Conservation (phyloP, 1,140 invertebrate genomes). For the Papilio glaucus region DNA sequence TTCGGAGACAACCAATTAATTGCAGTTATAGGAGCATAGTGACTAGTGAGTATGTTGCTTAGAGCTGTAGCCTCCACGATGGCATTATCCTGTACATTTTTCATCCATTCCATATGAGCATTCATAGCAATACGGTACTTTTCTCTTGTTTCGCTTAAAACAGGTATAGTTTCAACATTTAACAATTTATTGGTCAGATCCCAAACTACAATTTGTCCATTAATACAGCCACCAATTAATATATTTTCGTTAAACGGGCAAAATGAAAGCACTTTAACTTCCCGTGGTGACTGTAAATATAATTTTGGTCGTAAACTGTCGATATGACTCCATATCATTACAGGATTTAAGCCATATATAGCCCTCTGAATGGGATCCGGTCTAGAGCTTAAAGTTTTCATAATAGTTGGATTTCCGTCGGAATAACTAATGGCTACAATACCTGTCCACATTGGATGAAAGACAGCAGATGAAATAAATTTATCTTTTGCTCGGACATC, state of each 20-base stretch:
- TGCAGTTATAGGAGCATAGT: conserved; percentile 85
- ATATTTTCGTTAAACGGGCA: conserved; percentile 88
- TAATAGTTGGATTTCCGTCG: conserved; percentile 73
- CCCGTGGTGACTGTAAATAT: conserved; percentile 86
- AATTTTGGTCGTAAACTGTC: conserved; percentile 88
- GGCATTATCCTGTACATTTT: conserved; percentile 83
- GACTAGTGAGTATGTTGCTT: conserved; percentile 85
- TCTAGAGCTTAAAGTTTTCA: conserved; percentile 67
- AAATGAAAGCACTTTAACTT: conserved; percentile 86
- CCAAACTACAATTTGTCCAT: conserved; percentile 90
- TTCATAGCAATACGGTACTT: conserved; percentile 86
- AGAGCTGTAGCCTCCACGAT: conserved; percentile 85
- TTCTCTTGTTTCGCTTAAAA: conserved; percentile 85
- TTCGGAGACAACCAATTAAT: conserved; percentile 87
- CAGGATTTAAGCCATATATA: conserved; percentile 84
- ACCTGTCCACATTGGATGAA: conserved; percentile 88
- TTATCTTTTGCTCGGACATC: conserved; percentile 85
- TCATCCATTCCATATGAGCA: conserved; percentile 87
- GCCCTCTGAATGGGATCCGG: conserved; percentile 82
- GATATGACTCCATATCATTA: conserved; percentile 89
- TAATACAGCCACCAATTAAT: conserved; percentile 87
- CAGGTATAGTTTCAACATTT: conserved; percentile 85
- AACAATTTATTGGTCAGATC: conserved; percentile 88
- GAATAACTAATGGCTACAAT: conserved; percentile 87
- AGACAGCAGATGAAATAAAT: conserved; percentile 86